Percentiles rank a stretch among this genome's conserved stretches.
Conservation (phyloP, 2,797 vertebrate genomes). For the Meriones psammophilus region DNA sequence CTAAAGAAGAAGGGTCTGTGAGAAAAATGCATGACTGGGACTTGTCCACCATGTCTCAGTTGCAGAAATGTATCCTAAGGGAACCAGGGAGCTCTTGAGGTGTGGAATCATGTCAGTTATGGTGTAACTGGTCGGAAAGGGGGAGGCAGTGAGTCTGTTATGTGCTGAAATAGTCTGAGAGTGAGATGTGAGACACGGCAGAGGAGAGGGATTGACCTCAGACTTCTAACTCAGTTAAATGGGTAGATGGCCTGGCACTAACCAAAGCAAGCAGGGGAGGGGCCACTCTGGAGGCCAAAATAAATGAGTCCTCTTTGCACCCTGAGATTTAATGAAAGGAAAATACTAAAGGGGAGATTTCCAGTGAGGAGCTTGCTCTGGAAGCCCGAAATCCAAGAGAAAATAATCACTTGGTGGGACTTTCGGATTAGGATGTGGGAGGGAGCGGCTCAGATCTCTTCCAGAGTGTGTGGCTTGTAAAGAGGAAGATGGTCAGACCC, state of each 20-base stretch:
- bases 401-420: not conserved
- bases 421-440: not conserved
- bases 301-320: not conserved
- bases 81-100: not conserved
- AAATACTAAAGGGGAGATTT: not conserved
- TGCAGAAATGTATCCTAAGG: not conserved
- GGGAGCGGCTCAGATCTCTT: not conserved
- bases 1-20: not conserved
- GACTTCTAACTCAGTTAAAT: not conserved
- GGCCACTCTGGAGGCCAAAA: not conserved
- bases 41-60: not conserved
- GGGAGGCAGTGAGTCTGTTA: not conserved
- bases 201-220: not conserved
- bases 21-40: not conserved
- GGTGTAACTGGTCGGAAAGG: not conserved
- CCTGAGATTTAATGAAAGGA: not conserved
- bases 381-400: not conserved
- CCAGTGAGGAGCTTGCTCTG: not conserved
- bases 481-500: not conserved
- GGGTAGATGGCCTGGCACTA: not conserved
- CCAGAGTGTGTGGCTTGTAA: not conserved
- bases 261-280: not conserved
- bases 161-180: not conserved
- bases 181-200: not conserved
- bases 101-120: not conserved